Base-by-base conservation (phyloP, 2,888 invertebrate species). In the Calliopum simillimum region DNA sequence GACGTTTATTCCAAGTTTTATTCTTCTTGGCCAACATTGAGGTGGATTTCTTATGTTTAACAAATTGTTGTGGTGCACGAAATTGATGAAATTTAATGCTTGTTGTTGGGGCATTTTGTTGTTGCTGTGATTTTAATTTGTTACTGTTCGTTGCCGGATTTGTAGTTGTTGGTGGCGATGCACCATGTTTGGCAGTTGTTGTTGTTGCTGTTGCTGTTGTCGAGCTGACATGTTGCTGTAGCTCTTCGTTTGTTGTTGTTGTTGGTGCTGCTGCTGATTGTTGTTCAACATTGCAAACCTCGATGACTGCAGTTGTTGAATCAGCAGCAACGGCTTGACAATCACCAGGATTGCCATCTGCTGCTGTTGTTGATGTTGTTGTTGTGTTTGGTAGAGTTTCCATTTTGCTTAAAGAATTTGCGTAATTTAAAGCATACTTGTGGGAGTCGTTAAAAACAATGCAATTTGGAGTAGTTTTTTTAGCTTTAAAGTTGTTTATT, bases 1-100 rank as follows among this genome's bases (percentile, higher is more conserved):
- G 84, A 23, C 84, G 79, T 71, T 86, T 85, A 73, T 85, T 84
- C 83, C 84, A 84, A 66, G 81, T 79, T 77, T 85, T 85, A 71
- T 83, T 79, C 73, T 79, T 81, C 69, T 77, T 79, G 56, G 69
- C 68, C 13, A 68, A 59, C 41, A 41, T 58, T 13, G 73, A 67
- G 51, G 76, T 68, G 66, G 75, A 55, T 69, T 74, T 74, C 53
- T 76, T 77, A 65, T 78, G 79, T 69, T 79, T 79, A 47, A 79
- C 77, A 78, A 80, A 81, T 71, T 81, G 82, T 73, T 85, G 86
- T 25, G 86, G 86, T 66, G 85, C 80, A 71, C 86, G 84, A 73
- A 85, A 86, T 70, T 85, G 85, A 77, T 84, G 81, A 65, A 79
- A 79, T 73, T 79, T 67, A 33, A 59, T 47, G 33, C 33, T 8